phyloP scores from a whole-genome alignment of 2,113 vertebrate genomes.

The Casuarius casuarius region DNA sequence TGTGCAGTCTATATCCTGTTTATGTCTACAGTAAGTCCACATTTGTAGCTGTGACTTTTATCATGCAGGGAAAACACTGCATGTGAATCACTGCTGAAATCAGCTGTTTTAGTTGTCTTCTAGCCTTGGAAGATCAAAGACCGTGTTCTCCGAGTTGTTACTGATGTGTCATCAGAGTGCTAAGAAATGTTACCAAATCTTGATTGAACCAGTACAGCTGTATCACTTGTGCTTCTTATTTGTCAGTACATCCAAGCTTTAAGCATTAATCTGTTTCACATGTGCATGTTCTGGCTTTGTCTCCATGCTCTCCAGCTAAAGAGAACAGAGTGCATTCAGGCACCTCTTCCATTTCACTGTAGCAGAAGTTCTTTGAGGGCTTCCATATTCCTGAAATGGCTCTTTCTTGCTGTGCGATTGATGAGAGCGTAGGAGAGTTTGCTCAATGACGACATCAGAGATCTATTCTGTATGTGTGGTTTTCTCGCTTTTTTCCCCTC shows the following conservation, averaged over 20 bases:
- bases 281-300: not conserved
- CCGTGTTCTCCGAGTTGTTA: not conserved
- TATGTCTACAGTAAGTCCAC: not conserved
- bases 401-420: not conserved
- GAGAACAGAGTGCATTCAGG: not conserved
- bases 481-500: not conserved
- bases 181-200: not conserved
- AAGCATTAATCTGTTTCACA: not conserved
- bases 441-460: not conserved
- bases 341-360: not conserved
- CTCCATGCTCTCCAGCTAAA: not conserved
- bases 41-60: not conserved
- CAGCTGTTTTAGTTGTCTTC: not conserved
- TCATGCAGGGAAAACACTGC: not conserved
- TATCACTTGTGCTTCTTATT: not conserved
- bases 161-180: not conserved
- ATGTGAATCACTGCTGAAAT: not conserved
- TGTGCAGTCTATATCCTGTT: not conserved
- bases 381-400: not conserved
- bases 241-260: not conserved
- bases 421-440: not conserved
- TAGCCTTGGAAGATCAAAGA: not conserved
- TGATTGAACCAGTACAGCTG: not conserved
- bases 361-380: not conserved
- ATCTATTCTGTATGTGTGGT: not conserved